phyloP scores from a whole-genome alignment of 2,113 vertebrate species.

The Callocephalon fimbriatum region DNA sequence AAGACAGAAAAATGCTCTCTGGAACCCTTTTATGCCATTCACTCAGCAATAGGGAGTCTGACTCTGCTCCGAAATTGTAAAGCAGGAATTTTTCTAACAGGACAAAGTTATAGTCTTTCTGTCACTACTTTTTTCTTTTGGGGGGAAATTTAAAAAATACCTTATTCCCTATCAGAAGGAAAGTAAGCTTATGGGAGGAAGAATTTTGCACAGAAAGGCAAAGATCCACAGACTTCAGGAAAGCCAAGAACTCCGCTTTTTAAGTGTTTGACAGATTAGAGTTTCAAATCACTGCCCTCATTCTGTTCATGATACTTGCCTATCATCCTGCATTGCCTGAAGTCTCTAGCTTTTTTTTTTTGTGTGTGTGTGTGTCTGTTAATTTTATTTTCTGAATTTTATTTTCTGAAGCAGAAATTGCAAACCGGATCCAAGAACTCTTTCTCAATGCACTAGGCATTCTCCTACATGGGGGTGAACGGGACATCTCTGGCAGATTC shows the following conservation, averaged over 20 bases:
- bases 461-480: not conserved
- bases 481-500: accelerated
- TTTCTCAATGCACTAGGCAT: not conserved
- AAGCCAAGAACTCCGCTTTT: not conserved
- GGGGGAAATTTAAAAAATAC: not conserved
- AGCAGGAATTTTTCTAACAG: slow-evolving; percentile 11
- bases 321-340: not conserved
- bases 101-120: not conserved
- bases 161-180: not conserved
- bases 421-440: not conserved
- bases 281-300: not conserved
- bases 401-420: not conserved
- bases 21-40: not conserved
- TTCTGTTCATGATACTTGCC: not conserved
- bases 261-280: not conserved
- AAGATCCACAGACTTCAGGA: not conserved
- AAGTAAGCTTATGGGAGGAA: not conserved
- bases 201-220: not conserved
- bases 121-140: not conserved
- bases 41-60: not conserved
- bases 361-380: not conserved
- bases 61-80: not conserved
- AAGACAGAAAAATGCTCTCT: not conserved
- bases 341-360: not conserved
- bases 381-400: not conserved